These are phyloP conservation scores for Tipula unca DNA, from an alignment of 2,888 invertebrate genomes.

Conservation along the genomic window DNA sequence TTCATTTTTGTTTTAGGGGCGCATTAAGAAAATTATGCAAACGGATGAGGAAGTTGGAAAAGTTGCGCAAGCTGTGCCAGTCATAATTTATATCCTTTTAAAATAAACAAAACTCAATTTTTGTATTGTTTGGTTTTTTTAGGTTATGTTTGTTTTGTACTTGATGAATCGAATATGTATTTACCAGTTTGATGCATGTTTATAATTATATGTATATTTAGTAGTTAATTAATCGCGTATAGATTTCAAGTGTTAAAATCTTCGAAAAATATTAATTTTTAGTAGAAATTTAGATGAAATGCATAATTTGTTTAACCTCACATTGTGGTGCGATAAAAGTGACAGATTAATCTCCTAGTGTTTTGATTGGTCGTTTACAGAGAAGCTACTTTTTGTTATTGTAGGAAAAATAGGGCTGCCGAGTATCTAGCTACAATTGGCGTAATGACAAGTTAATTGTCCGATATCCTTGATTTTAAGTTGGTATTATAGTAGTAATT, in stretches of 20 bases:
- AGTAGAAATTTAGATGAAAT: neutral
- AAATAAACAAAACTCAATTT: neutral
- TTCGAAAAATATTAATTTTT: neutral
- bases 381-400: neutral
- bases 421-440: neutral
- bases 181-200: neutral
- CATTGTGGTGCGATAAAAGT: neutral
- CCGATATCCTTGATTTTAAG: no score
- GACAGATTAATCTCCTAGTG: neutral
- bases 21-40: slow-evolving; percentile 99
- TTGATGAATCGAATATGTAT: neutral
- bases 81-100: slow-evolving; percentile 96
- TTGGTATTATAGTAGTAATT: no score
- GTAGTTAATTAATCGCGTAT: neutral
- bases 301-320: neutral
- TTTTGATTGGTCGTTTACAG: neutral
- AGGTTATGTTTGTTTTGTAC: slow-evolving; percentile 1
- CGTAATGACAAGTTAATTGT: neutral
- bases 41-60: slow-evolving; percentile 99
- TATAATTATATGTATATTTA: neutral
- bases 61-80: slow-evolving; percentile 97
- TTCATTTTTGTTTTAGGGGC: slow-evolving; percentile 58
- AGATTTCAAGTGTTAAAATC: neutral
- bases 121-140: neutral
- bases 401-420: neutral